These are phyloP conservation scores for Latrodectus geometricus DNA, from an alignment of 1,140 invertebrate species.

Conservation along the genomic window DNA sequence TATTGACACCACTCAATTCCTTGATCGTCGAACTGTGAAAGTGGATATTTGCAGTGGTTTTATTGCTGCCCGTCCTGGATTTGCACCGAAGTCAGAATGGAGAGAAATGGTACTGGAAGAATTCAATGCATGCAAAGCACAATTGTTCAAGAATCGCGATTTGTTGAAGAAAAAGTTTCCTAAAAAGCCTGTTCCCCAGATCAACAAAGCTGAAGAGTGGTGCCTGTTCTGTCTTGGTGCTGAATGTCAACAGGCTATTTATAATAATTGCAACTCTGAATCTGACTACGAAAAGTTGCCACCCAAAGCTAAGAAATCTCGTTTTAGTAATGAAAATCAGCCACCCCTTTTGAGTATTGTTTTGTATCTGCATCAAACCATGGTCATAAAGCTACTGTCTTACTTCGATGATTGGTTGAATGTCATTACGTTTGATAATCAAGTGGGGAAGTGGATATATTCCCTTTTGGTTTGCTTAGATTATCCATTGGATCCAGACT, in stretches of 20 bases:
- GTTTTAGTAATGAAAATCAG: not conserved
- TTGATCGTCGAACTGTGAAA: slow-evolving; percentile 69
- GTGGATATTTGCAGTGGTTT: slow-evolving; percentile 58
- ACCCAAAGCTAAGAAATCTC: not conserved
- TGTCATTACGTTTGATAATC: not conserved
- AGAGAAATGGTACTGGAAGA: slow-evolving; percentile 1
- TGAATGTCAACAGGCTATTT: not conserved
- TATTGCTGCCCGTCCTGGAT: slow-evolving; percentile 21
- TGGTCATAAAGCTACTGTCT: not conserved
- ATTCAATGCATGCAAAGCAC: not conserved
- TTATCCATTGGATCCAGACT: slow-evolving; percentile 74
- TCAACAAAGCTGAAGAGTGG: not conserved
- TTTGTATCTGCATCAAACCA: not conserved
- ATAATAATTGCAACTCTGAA: not conserved
- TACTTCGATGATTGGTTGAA: slow-evolving; percentile 34
- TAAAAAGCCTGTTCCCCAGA: not conserved
- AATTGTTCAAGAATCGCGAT: not conserved
- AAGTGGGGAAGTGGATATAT: slow-evolving; percentile 75
- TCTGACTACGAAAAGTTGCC: not conserved
- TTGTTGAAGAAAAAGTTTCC: slow-evolving; percentile 18
- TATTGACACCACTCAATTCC: slow-evolving; percentile 68
- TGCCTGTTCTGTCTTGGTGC: slow-evolving; percentile 6
- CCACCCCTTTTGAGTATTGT: slow-evolving; percentile 35
- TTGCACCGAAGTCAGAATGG: slow-evolving; percentile 15
- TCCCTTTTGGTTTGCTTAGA: slow-evolving; percentile 73